A percentile compares a stretch with the other conserved stretches of the same genome.
phyloP scores from a whole-genome alignment of 2,113 vertebrate species.

The Caranx melampygus region DNA sequence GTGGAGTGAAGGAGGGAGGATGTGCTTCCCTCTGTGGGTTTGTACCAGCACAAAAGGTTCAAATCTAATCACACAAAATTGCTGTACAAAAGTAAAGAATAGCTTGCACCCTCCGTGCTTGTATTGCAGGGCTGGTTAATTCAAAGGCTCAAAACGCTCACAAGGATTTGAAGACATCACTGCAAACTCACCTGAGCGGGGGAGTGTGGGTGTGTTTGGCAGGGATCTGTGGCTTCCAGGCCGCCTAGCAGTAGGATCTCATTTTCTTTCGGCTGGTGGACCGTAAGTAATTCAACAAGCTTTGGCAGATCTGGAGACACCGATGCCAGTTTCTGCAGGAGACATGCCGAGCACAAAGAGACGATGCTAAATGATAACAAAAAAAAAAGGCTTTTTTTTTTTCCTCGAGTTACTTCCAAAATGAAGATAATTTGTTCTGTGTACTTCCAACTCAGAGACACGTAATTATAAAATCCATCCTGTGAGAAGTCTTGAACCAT shows the following conservation, averaged over 20 bases:
- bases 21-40: not conserved
- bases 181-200: constrained; percentile 86
- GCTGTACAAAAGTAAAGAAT: constrained; percentile 4
- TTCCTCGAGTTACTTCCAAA: constrained; percentile 28
- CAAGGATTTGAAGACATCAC: constrained; percentile 9
- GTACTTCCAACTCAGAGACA: constrained; percentile 27
- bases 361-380: constrained; percentile 24
- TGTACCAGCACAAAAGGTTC: constrained; percentile 8
- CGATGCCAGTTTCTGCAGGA: constrained; percentile 88
- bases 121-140: constrained; percentile 8
- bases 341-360: constrained; percentile 47
- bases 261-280: constrained; percentile 93
- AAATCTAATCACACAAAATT: constrained; percentile 36
- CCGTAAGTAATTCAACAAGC: constrained; percentile 90
- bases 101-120: constrained; percentile 6
- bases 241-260: constrained; percentile 94
- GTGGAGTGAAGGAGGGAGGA: not conserved
- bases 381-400: not conserved
- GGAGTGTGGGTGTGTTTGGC: constrained; percentile 81
- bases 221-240: constrained; percentile 85
- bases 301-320: constrained; percentile 93
- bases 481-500: constrained; percentile 35
- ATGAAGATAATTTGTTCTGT: constrained; percentile 19
- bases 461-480: constrained; percentile 44
- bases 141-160: constrained; percentile 39